Evolutionary conservation across 2,113 vertebrate genomes (phyloP).

Genomic region (Catharus minimus): DNA sequence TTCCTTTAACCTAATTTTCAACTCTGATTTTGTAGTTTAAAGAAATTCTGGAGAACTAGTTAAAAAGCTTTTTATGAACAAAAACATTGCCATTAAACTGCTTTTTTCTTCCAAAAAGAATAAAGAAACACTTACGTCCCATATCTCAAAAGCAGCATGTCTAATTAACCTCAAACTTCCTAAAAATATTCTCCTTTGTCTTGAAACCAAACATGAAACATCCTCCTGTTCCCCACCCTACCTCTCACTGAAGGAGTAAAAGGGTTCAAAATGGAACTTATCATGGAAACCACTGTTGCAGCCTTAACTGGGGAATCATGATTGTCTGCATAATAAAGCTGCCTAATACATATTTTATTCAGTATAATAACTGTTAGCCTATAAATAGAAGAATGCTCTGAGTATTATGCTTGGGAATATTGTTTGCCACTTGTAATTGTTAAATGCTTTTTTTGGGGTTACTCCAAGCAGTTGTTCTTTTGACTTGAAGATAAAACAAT

Average conservation of each 20-base stretch:
- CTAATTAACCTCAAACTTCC: constrained; percentile 66
- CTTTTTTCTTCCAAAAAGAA: constrained; percentile 14
- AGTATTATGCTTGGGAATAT: constrained; percentile 68
- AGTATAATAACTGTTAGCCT: constrained; percentile 55
- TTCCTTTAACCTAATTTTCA: constrained; percentile 14
- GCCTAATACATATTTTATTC: constrained; percentile 54
- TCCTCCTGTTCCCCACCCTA: constrained; percentile 45
- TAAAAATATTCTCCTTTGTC: constrained; percentile 65
- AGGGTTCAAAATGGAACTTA: background rate
- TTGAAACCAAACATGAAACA: constrained; percentile 65
- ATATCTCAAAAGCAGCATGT: constrained; percentile 54
- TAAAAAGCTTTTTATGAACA: background rate
- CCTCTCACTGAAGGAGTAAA: constrained; percentile 12
- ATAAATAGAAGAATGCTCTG: constrained; percentile 62
- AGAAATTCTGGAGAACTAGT: constrained; percentile 21
- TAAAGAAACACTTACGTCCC: background rate
- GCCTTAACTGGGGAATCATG: constrained; percentile 3
- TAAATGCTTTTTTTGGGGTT: constrained; percentile 75
- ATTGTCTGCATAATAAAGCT: constrained; percentile 29
- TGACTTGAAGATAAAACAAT: constrained; percentile 78
- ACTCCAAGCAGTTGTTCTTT: constrained; percentile 77
- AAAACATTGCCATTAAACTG: constrained; percentile 3
- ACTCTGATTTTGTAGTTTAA: background rate
- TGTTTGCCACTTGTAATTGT: constrained; percentile 72
- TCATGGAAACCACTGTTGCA: background rate